Conservation (phyloP, 2,888 invertebrate genomes). For the Chymomyza amoena region DNA sequence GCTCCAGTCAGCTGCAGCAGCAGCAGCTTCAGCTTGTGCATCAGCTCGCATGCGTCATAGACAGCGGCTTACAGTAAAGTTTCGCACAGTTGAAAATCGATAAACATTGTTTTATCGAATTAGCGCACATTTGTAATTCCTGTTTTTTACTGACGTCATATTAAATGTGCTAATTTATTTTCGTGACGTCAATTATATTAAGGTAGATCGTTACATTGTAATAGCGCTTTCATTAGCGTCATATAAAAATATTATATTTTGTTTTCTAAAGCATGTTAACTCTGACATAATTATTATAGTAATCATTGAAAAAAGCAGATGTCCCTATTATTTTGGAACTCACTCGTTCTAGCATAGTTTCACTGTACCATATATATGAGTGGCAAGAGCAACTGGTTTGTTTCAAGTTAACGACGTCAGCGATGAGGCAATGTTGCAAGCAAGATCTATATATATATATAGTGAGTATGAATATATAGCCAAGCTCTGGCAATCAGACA, state of each 20-base stretch:
- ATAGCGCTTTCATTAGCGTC: too few species aligned
- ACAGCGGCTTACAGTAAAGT: conserved; percentile 29
- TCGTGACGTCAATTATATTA: too few species aligned
- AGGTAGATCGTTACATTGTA: too few species aligned
- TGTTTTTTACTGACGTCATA: too few species aligned
- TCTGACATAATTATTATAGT: too few species aligned
- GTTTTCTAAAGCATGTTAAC: too few species aligned
- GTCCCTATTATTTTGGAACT: too few species aligned
- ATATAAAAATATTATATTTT: too few species aligned
- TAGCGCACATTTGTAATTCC: not conserved
- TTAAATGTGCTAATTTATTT: too few species aligned
- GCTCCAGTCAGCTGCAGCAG: conserved; percentile 15
- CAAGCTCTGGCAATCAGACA: not conserved
- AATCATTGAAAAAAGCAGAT: too few species aligned
- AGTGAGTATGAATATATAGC: not conserved
- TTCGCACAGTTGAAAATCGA: not conserved
- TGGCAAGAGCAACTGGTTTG: conserved; percentile 35
- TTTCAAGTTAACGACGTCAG: conserved; percentile 37
- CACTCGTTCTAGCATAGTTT: not conserved
- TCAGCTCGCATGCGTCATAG: conserved; percentile 57
- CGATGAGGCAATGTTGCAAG: conserved; percentile 46
- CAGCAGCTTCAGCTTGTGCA: too few species aligned
- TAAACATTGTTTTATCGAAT: not conserved
- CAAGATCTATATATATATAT: not conserved
- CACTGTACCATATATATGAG: not conserved